These are phyloP conservation scores for Rhynchonycteris naso DNA, from an alignment of 2,797 vertebrate species.

Conservation along the genomic window DNA sequence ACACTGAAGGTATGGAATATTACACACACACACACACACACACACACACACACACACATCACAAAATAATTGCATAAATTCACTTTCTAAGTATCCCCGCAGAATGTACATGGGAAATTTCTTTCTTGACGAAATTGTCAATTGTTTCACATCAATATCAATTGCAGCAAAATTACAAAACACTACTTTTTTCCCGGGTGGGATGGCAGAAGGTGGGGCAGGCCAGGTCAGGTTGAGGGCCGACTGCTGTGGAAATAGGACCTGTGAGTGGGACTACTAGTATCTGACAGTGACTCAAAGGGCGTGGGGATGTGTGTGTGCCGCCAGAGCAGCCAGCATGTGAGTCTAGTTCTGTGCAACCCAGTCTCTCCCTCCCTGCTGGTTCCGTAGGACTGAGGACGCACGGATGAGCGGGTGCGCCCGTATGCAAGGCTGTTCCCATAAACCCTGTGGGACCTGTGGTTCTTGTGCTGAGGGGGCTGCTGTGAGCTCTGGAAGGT, in stretches of 20 bases:
- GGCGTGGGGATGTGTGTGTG: background rate
- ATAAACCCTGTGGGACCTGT: background rate
- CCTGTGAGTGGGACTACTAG: background rate
- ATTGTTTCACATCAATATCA: background rate
- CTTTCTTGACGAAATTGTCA: background rate
- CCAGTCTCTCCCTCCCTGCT: background rate
- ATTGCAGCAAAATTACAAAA: background rate
- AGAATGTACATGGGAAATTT: background rate
- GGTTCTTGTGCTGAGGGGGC: background rate
- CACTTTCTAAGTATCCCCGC: background rate
- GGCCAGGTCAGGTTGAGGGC: rapidly evolving
- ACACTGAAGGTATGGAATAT: background rate
- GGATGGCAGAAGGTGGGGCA: background rate
- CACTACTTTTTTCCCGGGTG: background rate
- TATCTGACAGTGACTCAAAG: background rate
- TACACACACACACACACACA: too few species aligned
- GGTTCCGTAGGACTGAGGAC: background rate
- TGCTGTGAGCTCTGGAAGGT: background rate
- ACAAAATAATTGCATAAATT: background rate
- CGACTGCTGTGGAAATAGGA: background rate
- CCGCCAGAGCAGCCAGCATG: background rate
- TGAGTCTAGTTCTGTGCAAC: background rate
- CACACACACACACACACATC: too few species aligned
- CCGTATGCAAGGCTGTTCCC: background rate
- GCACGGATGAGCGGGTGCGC: background rate